phyloP scores from a whole-genome alignment of 2,113 vertebrate genomes.

The Monopterus albus region DNA sequence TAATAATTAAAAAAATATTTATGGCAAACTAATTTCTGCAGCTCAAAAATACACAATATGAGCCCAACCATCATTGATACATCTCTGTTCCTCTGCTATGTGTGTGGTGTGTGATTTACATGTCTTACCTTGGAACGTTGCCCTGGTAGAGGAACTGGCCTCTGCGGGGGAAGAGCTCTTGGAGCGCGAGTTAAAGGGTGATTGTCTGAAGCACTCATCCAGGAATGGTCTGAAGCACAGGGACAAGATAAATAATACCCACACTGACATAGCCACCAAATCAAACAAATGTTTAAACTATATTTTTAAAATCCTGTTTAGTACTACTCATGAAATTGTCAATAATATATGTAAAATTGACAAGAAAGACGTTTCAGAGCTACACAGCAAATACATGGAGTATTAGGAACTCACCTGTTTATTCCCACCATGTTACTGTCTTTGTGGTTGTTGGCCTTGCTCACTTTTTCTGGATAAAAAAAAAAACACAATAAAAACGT shows the following conservation, averaged over 20 bases:
- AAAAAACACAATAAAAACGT: background rate
- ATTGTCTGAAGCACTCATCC: constrained; percentile 99
- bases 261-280: constrained; percentile 7
- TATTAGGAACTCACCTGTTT: constrained; percentile 85
- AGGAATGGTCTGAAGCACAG: constrained; percentile 89
- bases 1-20: background rate
- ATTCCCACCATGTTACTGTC: constrained; percentile 89
- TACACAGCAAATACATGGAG: background rate
- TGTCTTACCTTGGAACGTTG: constrained; percentile 86
- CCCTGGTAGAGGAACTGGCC: constrained; percentile 87
- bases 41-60: background rate
- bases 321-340: background rate
- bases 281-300: background rate
- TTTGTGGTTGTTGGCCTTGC: constrained; percentile 98
- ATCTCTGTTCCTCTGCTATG: background rate
- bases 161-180: constrained; percentile 93
- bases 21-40: background rate
- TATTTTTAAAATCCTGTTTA: background rate
- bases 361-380: no score
- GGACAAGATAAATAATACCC: constrained; percentile 14
- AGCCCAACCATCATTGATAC: background rate
- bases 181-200: constrained; percentile 93
- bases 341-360: background rate
- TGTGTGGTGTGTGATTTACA: constrained; percentile 2
- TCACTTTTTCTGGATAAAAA: constrained; percentile 92